Percentiles rank a stretch among this genome's conserved stretches.
Evolutionary conservation across 2,888 invertebrate species (phyloP).

Genomic region (Pollenia griseotomentosa): DNA sequence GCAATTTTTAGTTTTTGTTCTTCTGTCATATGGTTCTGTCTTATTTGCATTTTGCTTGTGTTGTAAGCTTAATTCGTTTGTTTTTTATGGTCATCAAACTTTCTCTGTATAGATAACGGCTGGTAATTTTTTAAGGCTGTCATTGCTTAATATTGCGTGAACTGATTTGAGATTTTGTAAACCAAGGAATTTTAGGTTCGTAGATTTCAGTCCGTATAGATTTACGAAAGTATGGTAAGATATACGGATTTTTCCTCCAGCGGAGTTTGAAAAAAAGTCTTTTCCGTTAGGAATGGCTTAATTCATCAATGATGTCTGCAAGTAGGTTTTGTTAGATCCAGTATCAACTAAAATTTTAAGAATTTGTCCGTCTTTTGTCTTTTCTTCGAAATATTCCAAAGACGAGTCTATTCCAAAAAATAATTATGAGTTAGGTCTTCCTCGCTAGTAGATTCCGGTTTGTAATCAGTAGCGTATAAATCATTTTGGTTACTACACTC

Average conservation of each 20-base stretch:
- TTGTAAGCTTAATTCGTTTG: no score
- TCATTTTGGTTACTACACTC: background rate
- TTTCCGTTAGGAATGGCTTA: background rate
- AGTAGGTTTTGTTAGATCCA: constrained; percentile 26
- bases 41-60: no score
- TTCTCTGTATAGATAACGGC: no score
- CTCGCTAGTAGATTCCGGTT: background rate
- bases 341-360: no score
- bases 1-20: no score
- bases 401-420: constrained; percentile 55
- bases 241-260: constrained; percentile 12
- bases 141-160: constrained; percentile 2
- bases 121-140: no score
- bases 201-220: constrained; percentile 6
- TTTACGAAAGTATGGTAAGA: constrained; percentile 31
- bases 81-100: no score
- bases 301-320: background rate
- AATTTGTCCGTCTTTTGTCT: background rate
- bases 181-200: constrained; percentile 18
- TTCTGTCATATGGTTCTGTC: no score
- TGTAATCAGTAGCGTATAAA: background rate
- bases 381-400: background rate
- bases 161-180: constrained; percentile 21
- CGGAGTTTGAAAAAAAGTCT: constrained; percentile 22
- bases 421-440: constrained; percentile 4